A percentile compares a stretch with the other conserved stretches of the same genome.
These are phyloP conservation scores for Cyclargus thomasi DNA, from an alignment of 1,140 invertebrate species.

Conservation along the genomic window DNA sequence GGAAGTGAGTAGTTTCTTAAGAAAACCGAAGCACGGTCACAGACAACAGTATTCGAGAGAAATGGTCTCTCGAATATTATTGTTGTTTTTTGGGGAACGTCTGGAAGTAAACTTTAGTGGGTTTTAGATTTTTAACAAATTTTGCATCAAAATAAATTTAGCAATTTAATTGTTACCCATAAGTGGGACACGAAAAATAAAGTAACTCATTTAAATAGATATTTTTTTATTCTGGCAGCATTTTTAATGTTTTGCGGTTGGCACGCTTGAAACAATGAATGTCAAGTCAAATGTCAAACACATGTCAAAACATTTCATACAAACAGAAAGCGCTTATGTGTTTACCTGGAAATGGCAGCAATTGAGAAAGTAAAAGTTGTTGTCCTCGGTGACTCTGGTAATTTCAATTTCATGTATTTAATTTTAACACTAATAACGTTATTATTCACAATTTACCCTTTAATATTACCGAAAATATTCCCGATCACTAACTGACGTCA, in stretches of 20 bases:
- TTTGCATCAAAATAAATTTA: no score
- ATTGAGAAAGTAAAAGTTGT: slow-evolving; percentile 93
- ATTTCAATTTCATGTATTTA: slow-evolving; percentile 30
- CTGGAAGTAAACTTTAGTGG: no score
- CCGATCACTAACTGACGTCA: slow-evolving; percentile 42
- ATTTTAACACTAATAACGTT: slow-evolving; percentile 24
- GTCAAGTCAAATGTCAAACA: slow-evolving; percentile 25
- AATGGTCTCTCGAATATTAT: no score
- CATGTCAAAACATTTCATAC: slow-evolving; percentile 47
- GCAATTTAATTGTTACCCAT: no score
- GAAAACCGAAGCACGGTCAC: not conserved
- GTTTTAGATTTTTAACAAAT: no score
- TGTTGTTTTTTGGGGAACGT: no score
- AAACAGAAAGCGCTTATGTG: slow-evolving; percentile 33
- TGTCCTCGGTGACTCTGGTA: slow-evolving; percentile 94
- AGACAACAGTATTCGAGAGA: not conserved
- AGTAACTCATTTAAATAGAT: not conserved
- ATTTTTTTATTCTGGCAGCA: not conserved
- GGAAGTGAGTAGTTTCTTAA: not conserved
- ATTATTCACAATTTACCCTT: not conserved
- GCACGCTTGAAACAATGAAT: not conserved
- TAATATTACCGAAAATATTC: slow-evolving; percentile 16
- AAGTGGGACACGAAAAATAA: no score
- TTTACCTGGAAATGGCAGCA: slow-evolving; percentile 78
- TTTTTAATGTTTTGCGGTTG: slow-evolving; percentile 3